phyloP scores from a whole-genome alignment of 2,113 vertebrate genomes.

The Spermophilus dauricus region DNA sequence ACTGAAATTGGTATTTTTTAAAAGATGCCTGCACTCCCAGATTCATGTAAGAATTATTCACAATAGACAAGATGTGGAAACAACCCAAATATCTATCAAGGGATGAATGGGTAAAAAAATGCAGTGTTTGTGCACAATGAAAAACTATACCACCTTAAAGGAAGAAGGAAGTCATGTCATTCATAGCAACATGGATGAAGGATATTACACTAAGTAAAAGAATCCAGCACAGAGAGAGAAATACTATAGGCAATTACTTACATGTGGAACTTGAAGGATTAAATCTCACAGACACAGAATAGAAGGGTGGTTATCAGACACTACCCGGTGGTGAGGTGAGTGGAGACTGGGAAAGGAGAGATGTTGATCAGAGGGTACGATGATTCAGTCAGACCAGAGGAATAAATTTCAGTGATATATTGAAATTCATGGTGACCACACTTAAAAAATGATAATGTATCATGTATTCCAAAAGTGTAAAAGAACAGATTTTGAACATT shows the following conservation, averaged over 20 bases:
- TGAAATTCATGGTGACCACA: neutral
- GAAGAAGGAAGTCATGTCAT: neutral
- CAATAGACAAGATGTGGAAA: neutral
- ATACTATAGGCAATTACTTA: neutral
- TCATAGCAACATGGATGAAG: neutral
- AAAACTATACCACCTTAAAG: neutral
- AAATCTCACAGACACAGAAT: neutral
- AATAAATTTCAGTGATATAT: neutral
- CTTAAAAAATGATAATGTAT: too few species aligned
- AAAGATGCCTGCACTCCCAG: neutral
- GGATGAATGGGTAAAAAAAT: neutral
- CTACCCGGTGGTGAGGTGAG: fast-evolving
- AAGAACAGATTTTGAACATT: neutral
- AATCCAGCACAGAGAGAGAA: neutral
- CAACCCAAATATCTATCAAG: neutral
- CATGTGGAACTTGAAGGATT: neutral
- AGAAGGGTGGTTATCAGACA: neutral
- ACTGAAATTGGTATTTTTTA: neutral
- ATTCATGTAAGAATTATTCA: neutral
- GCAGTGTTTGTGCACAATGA: neutral
- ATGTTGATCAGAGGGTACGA: neutral
- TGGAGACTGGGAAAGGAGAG: neutral
- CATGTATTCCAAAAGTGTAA: neutral
- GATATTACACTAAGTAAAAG: neutral
- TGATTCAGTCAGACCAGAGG: neutral